Base-by-base conservation (phyloP, 2,113 vertebrate genomes). In the Delphinus delphis region DNA sequence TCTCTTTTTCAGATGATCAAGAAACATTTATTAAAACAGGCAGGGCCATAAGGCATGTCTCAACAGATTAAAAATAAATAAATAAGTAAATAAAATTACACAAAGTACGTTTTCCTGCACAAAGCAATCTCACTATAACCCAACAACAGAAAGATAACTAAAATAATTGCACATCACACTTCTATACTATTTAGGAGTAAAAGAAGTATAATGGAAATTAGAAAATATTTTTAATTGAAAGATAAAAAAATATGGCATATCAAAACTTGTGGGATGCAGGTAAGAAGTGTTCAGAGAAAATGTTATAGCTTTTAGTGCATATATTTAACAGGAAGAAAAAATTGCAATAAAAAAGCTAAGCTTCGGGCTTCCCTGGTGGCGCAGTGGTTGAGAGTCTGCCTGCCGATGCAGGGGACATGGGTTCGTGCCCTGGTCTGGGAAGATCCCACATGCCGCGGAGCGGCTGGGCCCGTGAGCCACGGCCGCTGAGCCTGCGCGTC, bases 121-220 rank as follows among this genome's bases (percentile, higher is more conserved):
- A 26, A 1, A 2, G 41, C 20, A 2, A 17, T 13, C 20, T 25
- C n/a, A 7, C 9, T 25, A 1, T 1, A 9, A 53, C 0, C 9
- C 38, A 28, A 13, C 33, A 21, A 33, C 28, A 28, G 33, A 55
- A 31, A 2, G 18, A 12, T 2, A n/a, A 15, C 50, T 31, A 1
- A 58, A 21, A 17, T 28, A n/a, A 12, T 2, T 17, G 12, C 8
- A 13, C 23, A 33, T 2, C 65, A 31, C 6, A 17, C 13, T 6
- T 55, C 21, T 17, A 0, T 1, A 6, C 11, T 11, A 8, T 21
- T 67, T 14, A 7, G 1, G 12, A 36, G 17, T 5, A 50, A 15
- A 80, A 60, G 33, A 33, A 20, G 1, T 12, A 4, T 1, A 38
- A 0, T 3, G 28, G 36, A 33, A 25, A 33, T 2, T 6, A 67